These are phyloP conservation scores for Pandemis cinnamomeana DNA, from an alignment of 2,888 invertebrate species.

Conservation along the genomic window DNA sequence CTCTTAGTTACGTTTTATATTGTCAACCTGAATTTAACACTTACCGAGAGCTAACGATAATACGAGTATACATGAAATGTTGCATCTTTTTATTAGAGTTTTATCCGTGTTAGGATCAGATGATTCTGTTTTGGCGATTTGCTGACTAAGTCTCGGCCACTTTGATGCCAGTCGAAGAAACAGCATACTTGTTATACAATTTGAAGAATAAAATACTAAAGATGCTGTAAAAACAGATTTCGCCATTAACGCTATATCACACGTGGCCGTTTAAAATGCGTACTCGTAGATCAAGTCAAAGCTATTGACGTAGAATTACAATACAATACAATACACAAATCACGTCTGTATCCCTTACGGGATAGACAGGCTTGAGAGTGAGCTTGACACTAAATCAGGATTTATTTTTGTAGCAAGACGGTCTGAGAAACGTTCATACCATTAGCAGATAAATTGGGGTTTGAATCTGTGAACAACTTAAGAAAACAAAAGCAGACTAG, in stretches of 20 bases:
- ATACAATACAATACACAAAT: too few species aligned
- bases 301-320: too few species aligned
- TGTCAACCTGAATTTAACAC: slow-evolving; percentile 41
- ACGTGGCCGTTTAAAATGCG: too few species aligned
- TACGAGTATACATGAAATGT: slow-evolving; percentile 47
- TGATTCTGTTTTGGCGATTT: slow-evolving; percentile 49
- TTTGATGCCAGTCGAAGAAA: slow-evolving; percentile 57
- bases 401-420: too few species aligned
- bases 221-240: slow-evolving; percentile 52
- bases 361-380: too few species aligned
- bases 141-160: slow-evolving; percentile 58
- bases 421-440: slow-evolving; percentile 4
- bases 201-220: slow-evolving; percentile 52
- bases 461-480: slow-evolving; percentile 42
- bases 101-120: slow-evolving; percentile 58
- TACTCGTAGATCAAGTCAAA: neutral
- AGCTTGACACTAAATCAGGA: too few species aligned
- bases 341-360: too few species aligned
- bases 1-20: neutral
- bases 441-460: slow-evolving; percentile 32
- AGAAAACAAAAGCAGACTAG: slow-evolving; percentile 47
- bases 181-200: slow-evolving; percentile 50
- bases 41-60: slow-evolving; percentile 54
- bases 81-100: slow-evolving; percentile 51
- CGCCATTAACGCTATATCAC: too few species aligned